A percentile compares a stretch with the other conserved stretches of the same genome.
These are phyloP conservation scores for Heliopora coerulea DNA, from an alignment of 92 coral and sea anemone genomes.

Conservation along the genomic window DNA sequence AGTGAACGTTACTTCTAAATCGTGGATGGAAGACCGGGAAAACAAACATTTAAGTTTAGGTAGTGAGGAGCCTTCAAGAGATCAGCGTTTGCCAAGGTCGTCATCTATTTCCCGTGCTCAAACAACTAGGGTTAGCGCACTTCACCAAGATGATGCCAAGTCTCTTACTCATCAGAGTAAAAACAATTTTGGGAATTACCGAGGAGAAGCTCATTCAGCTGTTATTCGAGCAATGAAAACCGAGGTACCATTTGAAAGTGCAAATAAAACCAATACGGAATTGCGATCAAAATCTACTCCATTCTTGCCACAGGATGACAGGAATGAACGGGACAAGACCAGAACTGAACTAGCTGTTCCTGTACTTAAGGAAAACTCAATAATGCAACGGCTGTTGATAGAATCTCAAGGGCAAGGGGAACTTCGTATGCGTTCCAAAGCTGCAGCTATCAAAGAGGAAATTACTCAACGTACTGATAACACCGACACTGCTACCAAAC, in stretches of 20 bases:
- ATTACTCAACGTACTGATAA: conserved; percentile 32
- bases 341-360: conserved; percentile 8
- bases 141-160: conserved; percentile 3
- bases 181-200: not conserved
- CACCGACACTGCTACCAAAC: not conserved
- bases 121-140: conserved; percentile 14
- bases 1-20: conserved; percentile 16
- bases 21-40: conserved; percentile 20
- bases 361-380: conserved; percentile 30
- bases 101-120: conserved; percentile 41
- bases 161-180: not conserved
- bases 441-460: conserved; percentile 29
- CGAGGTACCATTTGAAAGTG: conserved; percentile 6
- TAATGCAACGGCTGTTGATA: conserved; percentile 28
- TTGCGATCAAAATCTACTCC: not conserved
- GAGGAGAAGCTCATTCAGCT: not conserved
- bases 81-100: conserved; percentile 21
- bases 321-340: not conserved
- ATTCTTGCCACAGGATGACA: conserved; percentile 8
- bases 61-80: not conserved
- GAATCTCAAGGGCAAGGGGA: conserved; percentile 34
- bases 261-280: not conserved
- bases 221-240: conserved; percentile 32
- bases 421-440: conserved; percentile 22
- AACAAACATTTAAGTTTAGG: not conserved